Percentiles rank a stretch among this genome's conserved stretches.
Conservation (phyloP, 2,888 invertebrate genomes). For the Neoascia interrupta region DNA sequence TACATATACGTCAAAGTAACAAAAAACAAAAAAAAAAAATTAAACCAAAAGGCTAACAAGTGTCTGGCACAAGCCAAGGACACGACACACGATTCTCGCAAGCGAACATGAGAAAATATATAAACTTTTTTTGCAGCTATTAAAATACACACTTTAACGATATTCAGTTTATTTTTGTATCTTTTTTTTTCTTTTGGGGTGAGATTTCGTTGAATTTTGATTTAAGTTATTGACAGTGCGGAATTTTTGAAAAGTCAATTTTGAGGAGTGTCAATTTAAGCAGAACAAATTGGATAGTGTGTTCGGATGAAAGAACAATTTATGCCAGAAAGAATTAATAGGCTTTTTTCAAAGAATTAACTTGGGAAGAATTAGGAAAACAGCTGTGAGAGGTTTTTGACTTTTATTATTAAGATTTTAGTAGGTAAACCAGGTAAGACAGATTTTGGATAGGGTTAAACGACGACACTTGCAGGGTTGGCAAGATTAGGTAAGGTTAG, state of each 20-base stretch:
- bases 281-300: not conserved
- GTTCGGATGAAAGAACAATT: not conserved
- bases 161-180: not conserved
- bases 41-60: slow-evolving; percentile 42
- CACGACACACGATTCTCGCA: slow-evolving; percentile 27
- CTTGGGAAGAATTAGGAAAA: no score
- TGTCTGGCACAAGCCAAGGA: slow-evolving; percentile 53
- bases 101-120: not conserved
- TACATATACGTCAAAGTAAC: not conserved
- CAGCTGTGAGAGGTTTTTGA: no score
- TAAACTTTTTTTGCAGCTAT: not conserved
- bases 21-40: not conserved
- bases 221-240: slow-evolving; percentile 1
- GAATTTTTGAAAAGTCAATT: slow-evolving; percentile 17
- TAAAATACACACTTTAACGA: slow-evolving; percentile 17
- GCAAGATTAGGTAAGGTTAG: no score
- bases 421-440: no score
- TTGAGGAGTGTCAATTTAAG: slow-evolving; percentile 18
- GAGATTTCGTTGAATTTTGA: slow-evolving; percentile 28
- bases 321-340: not conserved
- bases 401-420: no score
- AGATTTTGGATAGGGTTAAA: no score
- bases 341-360: not conserved
- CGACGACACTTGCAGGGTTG: no score
- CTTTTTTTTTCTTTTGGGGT: not conserved